A percentile compares a stretch with the other conserved stretches of the same genome.
phyloP scores from a whole-genome alignment of 2,113 vertebrate species.

The Grus americana region DNA sequence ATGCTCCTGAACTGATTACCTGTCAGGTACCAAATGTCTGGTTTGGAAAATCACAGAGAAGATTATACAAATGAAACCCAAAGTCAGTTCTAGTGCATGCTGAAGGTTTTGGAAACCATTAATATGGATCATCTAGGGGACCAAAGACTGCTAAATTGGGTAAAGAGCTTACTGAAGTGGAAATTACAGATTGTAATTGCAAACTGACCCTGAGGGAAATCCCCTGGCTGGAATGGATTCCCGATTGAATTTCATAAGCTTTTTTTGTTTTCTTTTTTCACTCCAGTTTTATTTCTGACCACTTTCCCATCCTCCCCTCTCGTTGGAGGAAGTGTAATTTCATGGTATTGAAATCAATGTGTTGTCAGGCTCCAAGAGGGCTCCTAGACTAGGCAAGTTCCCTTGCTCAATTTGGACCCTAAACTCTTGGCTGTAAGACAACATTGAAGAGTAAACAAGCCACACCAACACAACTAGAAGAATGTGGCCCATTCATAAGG shows the following conservation, averaged over 20 bases:
- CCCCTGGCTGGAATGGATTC: neutral
- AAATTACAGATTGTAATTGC: constrained; percentile 43
- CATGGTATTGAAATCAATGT: neutral
- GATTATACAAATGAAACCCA: constrained; percentile 31
- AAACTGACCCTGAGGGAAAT: constrained; percentile 50
- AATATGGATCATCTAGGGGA: constrained; percentile 50
- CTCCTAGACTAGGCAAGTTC: neutral
- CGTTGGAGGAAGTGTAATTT: neutral
- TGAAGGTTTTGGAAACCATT: constrained; percentile 27
- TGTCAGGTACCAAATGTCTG: neutral
- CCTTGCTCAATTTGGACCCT: neutral
- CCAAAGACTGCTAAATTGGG: constrained; percentile 31
- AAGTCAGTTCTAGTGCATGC: neutral
- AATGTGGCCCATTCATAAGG: constrained; percentile 22
- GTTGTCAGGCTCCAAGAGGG: neutral
- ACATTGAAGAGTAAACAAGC: neutral
- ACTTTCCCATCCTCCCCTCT: neutral
- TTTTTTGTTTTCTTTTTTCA: neutral
- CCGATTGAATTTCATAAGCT: constrained; percentile 11
- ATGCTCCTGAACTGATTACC: neutral
- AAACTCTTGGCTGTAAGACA: neutral
- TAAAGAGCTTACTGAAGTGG: constrained; percentile 55
- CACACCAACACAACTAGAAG: neutral
- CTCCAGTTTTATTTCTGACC: neutral
- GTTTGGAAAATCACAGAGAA: constrained; percentile 7